Conservation (phyloP, 2,113 vertebrate genomes). For the Azemiops feae region DNA sequence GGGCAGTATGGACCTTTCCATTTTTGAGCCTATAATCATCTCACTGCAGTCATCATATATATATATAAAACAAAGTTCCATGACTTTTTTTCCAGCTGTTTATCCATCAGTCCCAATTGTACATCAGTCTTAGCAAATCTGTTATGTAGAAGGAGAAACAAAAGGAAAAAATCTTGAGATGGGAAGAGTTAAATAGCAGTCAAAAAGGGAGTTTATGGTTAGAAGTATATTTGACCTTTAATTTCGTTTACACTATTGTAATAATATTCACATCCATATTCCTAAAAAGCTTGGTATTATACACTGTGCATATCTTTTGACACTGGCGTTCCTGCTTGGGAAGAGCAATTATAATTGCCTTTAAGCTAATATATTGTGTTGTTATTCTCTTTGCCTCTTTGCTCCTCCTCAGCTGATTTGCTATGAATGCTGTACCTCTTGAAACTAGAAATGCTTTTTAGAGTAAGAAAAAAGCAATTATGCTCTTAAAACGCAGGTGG, state of each 20-base stretch:
- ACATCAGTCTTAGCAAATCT: not conserved
- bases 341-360: slow-evolving; percentile 15
- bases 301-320: slow-evolving; percentile 17
- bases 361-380: not conserved
- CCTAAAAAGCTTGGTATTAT: slow-evolving; percentile 11
- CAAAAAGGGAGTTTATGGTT: not conserved
- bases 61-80: not conserved
- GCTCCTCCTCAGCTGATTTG: slow-evolving; percentile 11
- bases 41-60: not conserved
- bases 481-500: not conserved
- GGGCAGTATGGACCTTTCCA: not conserved
- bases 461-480: slow-evolving; percentile 30
- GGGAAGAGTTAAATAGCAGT: not conserved
- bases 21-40: not conserved
- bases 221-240: not conserved
- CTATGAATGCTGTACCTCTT: slow-evolving; percentile 2
- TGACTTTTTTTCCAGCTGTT: not conserved
- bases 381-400: slow-evolving; percentile 21
- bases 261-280: slow-evolving; percentile 1
- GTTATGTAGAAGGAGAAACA: not conserved
- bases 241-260: not conserved
- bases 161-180: not conserved
- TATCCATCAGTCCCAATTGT: not conserved
- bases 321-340: not conserved
- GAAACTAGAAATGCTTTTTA: slow-evolving; percentile 28